These are phyloP conservation scores for Hirudo medicinalis DNA, from an alignment of 1,140 invertebrate genomes.

Conservation along the genomic window DNA sequence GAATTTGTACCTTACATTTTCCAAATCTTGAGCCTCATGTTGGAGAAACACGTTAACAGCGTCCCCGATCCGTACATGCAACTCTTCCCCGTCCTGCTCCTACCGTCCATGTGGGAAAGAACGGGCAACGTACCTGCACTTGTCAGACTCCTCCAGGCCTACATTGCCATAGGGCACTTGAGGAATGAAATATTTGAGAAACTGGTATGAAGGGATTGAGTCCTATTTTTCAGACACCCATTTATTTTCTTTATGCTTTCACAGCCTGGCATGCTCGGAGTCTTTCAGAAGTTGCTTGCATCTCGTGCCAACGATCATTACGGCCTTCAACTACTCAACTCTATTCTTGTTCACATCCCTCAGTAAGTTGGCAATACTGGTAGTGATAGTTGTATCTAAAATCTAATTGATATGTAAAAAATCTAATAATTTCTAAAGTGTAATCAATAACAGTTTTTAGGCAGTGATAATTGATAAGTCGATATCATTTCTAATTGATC, in stretches of 20 bases:
- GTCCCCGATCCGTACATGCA: conserved; percentile 72
- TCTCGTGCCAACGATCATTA: conserved; percentile 91
- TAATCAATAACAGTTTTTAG: too few relatives aligned
- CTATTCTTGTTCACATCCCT: conserved; percentile 53
- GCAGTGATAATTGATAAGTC: too few relatives aligned
- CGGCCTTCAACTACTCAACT: conserved; percentile 78
- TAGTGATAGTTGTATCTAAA: background rate
- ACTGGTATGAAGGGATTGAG: background rate
- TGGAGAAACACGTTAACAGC: conserved; percentile 58
- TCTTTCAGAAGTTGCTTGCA: conserved; percentile 90
- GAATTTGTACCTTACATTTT: conserved; percentile 96
- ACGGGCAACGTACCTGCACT: conserved; percentile 79
- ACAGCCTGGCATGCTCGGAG: conserved; percentile 70
- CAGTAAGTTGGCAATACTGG: conserved; percentile 46
- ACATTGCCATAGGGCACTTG: conserved; percentile 52
- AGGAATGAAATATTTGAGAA: background rate
- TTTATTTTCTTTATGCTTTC: conserved; percentile 29
- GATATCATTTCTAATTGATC: background rate
- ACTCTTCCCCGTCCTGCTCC: conserved; percentile 71
- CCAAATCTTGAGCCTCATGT: conserved; percentile 79
- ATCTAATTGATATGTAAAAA: too few relatives aligned
- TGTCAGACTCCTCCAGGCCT: conserved; percentile 72
- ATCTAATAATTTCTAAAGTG: too few relatives aligned
- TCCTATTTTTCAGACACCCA: background rate
- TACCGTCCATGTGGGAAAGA: conserved; percentile 78